Evolutionary conservation across 2,113 vertebrate species (phyloP).

Genomic region (Peucedramus taeniatus): DNA sequence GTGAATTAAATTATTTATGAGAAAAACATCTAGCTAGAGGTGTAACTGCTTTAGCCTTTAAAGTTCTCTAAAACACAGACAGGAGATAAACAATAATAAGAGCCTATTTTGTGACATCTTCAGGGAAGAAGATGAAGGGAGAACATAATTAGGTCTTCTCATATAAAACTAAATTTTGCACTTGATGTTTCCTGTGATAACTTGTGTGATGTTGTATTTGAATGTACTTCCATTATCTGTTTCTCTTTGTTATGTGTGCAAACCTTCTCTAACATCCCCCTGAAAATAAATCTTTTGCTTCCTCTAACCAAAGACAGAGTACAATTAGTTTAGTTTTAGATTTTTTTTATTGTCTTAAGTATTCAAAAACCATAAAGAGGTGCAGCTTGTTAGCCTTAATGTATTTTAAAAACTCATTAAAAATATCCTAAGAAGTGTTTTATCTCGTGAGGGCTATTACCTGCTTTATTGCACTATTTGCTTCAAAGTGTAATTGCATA

Average conservation of each 20-base stretch:
- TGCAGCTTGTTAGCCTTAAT: neutral
- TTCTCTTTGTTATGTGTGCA: neutral
- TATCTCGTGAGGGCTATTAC: neutral
- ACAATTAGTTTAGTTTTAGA: neutral
- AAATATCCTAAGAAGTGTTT: neutral
- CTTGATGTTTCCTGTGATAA: neutral
- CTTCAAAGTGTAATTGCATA: neutral
- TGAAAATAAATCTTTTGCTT: neutral
- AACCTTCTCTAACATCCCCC: neutral
- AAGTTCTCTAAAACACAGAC: neutral
- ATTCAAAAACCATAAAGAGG: neutral
- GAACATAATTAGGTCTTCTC: neutral
- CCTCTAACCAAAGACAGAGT: neutral
- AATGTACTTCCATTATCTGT: neutral
- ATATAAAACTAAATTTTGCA: neutral
- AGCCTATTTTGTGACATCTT: neutral
- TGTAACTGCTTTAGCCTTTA: neutral
- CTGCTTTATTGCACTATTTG: neutral
- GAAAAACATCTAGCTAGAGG: neutral
- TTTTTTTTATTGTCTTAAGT: neutral
- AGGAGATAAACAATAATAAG: neutral
- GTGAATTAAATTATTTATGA: neutral
- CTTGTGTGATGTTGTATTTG: neutral
- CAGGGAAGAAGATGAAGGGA: neutral
- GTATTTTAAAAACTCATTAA: neutral